A percentile compares a stretch with the other conserved stretches of the same genome.
Conservation (phyloP, 2,113 vertebrate genomes). For the Dicaeum eximium region DNA sequence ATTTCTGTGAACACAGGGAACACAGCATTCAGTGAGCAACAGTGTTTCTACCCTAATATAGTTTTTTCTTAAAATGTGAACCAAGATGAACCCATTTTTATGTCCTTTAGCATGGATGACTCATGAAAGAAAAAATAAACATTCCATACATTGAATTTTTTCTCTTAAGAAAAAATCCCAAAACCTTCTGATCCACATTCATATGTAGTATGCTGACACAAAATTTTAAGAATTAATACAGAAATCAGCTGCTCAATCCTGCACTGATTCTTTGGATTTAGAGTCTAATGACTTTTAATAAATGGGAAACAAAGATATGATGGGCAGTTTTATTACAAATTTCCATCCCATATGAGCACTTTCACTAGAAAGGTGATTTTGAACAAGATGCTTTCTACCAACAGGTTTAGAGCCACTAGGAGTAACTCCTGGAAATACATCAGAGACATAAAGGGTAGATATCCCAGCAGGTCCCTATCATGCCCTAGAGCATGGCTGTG, state of each 20-base stretch:
- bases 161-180: not conserved
- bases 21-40: conserved; percentile 37
- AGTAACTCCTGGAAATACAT: not conserved
- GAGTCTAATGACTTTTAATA: not conserved
- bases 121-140: not conserved
- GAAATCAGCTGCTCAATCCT: not conserved
- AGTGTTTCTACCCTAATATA: conserved; percentile 26
- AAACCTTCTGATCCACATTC: not conserved
- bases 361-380: not conserved
- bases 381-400: not conserved
- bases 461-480: not conserved
- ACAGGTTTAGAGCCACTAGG: not conserved
- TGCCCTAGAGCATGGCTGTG: not conserved
- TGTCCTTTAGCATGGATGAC: not conserved
- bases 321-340: not conserved
- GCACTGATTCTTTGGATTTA: not conserved
- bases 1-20: conserved; percentile 65
- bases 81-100: not conserved
- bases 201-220: not conserved
- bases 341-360: not conserved
- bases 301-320: not conserved
- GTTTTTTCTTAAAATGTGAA: conserved; percentile 32
- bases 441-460: not conserved
- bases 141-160: not conserved
- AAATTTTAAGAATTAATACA: not conserved